Evolutionary conservation across 2,888 invertebrate genomes (phyloP).

Genomic region (Alcis repandata): DNA sequence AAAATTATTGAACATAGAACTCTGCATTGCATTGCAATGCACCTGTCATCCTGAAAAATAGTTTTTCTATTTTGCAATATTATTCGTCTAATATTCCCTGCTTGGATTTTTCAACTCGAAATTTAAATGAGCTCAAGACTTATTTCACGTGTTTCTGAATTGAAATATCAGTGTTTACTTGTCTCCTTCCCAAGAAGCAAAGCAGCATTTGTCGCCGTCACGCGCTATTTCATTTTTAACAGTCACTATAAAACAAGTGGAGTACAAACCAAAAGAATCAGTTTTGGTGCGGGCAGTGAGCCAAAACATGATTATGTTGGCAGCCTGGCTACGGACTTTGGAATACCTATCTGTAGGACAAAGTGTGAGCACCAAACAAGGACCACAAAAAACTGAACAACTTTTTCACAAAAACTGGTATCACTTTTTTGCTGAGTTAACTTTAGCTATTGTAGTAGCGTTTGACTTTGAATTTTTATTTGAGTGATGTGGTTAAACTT

Average conservation of each 20-base stretch:
- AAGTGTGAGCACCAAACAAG: slow-evolving; percentile 6
- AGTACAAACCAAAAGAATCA: slow-evolving; percentile 55
- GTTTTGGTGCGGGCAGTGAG: slow-evolving; percentile 61
- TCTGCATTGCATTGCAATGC: too few species aligned
- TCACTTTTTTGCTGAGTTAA: neutral
- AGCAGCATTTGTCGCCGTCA: slow-evolving; percentile 12
- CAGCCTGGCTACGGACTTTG: slow-evolving; percentile 44
- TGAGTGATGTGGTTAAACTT: too few species aligned
- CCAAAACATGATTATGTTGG: slow-evolving; percentile 69
- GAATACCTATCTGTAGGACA: slow-evolving; percentile 31
- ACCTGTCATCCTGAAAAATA: too few species aligned
- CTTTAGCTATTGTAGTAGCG: neutral
- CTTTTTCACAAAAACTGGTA: neutral
- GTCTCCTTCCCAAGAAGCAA: neutral
- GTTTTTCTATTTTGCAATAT: too few species aligned
- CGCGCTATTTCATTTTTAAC: slow-evolving; percentile 28
- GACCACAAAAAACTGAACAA: neutral
- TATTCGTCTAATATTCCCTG: too few species aligned
- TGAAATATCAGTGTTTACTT: too few species aligned
- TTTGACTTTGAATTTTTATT: neutral
- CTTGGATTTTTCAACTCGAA: too few species aligned
- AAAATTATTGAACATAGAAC: too few species aligned
- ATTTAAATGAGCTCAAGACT: too few species aligned
- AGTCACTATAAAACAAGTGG: slow-evolving; percentile 43
- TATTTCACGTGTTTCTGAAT: too few species aligned